Evolutionary conservation across 2,888 invertebrate species (phyloP), one percentile per base, ranked within the genome.

Genomic region (Eilema depressum): DNA sequence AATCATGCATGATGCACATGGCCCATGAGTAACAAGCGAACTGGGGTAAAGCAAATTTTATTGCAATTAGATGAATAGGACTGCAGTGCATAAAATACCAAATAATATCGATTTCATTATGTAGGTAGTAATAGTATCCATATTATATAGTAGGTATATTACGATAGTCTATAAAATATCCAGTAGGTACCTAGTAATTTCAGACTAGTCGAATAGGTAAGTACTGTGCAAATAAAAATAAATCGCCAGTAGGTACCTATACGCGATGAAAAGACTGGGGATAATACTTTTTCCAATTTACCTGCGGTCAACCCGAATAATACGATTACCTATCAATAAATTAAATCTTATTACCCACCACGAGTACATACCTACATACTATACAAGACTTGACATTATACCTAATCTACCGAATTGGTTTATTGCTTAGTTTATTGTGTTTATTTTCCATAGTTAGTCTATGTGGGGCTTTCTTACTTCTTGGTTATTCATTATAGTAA

Each of bases 301-400:
- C 79, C 75, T 81, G 76, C 75, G 82, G 81, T 78, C 78, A 60
- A 53, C 71, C 71, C 47, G 67, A 76, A 71, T 82, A 81, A 80
- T 80, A 73, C 62, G 59, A 62, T 30, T 12, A 69, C 69, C 81
- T 89, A 89, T 89, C 89, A 83, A 82, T 86, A 89, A 88, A 89
- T 89, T 86, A 86, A 83, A 89, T 89, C 88, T 81, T 78, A 72
- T 76, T 80, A 77, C 81, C 11, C 8, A 17, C 41, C 14, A n/a
- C n/a, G n/a, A n/a, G n/a, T n/a, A n/a, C n/a, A n/a, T n/a, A n/a
- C n/a, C n/a, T n/a, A n/a, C n/a, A n/a, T 79, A 78, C 69, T 73
- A 67, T 79, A 71, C 70, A n/a, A n/a, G n/a, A n/a, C n/a, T n/a
- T n/a, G n/a, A n/a, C n/a, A 87, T 85, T 85, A 73, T 33, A 63